Base-by-base conservation (phyloP, 2,113 vertebrate genomes). In the Nesoenas mayeri region DNA sequence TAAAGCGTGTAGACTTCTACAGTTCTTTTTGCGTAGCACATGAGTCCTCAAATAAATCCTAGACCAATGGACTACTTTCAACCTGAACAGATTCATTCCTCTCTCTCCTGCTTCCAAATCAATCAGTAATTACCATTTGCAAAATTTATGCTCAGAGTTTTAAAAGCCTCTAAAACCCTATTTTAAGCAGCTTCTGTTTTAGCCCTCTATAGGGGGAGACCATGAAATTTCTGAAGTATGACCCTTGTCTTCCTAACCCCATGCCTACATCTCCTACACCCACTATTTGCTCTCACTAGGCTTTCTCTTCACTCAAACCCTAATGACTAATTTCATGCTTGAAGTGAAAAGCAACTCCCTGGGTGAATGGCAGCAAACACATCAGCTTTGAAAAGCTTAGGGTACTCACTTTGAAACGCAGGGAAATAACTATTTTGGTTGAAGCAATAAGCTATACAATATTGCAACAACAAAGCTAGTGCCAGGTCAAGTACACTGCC, bases 291-390 rank as follows among this genome's bases (percentile, higher is more conserved):
- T 77, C 61, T 86, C 58, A 67, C 34, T 19, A 74, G 61, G 40
- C 51, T 79, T 70, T 51, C 57, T 87, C n/a, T 80, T 90, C 64
- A 47, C 74, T 58, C 62, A 79, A 84, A 80, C 36, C 34, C 79
- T 88, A 67, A 87, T 84, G 73, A 84, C 72, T 83, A 74, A 87
- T 80, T 70, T 84, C 73, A 84, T 53, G 53, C 72, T 87, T 83
- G 62, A 87, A 70, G 73, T 47, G 62, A 65, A 83, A 84, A 89
- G 47, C 24, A 58, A 81, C 36, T 80, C 64, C 73, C 32, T 50
- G 29, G 38, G 67, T 61, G 77, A 79, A 83, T 36, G 47, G 81
- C 53, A 89, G 57, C 36, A 66, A 94, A 48, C 21, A 51, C 54
- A 81, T n/a, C 73, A 61, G 61, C 81, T 94, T 83, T 47, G 32